Percentiles rank a stretch among this genome's conserved stretches.
Evolutionary conservation across 2,797 vertebrate species (phyloP).

Genomic region (Sardinella longiceps): DNA sequence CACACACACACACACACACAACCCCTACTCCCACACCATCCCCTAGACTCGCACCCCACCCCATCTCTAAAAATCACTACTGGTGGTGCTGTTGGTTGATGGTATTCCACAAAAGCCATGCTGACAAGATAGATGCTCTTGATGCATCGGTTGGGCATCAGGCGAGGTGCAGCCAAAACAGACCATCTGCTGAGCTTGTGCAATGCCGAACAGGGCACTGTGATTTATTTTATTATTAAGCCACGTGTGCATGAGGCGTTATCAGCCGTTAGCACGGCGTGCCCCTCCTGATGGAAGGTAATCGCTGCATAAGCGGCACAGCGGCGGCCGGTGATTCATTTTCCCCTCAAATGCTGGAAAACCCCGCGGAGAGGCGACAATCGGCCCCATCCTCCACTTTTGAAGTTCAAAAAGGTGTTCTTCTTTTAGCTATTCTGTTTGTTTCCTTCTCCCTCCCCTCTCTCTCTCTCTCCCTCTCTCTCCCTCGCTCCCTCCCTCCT

Average conservation of each 20-base stretch:
- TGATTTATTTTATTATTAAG: slow-evolving; percentile 58
- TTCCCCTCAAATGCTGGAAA: not conserved
- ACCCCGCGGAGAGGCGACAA: not conserved
- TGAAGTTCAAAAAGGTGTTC: not conserved
- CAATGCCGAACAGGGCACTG: slow-evolving; percentile 34
- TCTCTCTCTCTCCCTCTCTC: not conserved
- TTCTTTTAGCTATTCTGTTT: not conserved
- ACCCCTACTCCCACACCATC: too few relatives aligned
- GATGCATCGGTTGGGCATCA: slow-evolving; percentile 34
- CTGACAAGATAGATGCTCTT: slow-evolving; percentile 53
- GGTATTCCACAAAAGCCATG: slow-evolving; percentile 31
- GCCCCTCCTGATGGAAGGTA: slow-evolving; percentile 40
- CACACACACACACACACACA: too few relatives aligned
- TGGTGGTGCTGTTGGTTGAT: slow-evolving; percentile 6
- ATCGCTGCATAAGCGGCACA: slow-evolving; percentile 46
- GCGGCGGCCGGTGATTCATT: slow-evolving; percentile 41
- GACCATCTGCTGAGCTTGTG: slow-evolving; percentile 51
- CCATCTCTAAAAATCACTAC: not conserved
- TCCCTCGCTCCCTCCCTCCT: not conserved
- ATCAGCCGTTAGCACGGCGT: slow-evolving; percentile 48
- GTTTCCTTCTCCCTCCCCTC: not conserved
- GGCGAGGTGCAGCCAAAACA: slow-evolving; percentile 37
- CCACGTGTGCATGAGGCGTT: slow-evolving; percentile 49
- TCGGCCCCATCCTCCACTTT: not conserved
- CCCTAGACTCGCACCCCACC: not conserved